Percentiles rank a stretch among this genome's conserved stretches.
Conservation (phyloP, 2,888 invertebrate species). For the Leucoptera coffeella region DNA sequence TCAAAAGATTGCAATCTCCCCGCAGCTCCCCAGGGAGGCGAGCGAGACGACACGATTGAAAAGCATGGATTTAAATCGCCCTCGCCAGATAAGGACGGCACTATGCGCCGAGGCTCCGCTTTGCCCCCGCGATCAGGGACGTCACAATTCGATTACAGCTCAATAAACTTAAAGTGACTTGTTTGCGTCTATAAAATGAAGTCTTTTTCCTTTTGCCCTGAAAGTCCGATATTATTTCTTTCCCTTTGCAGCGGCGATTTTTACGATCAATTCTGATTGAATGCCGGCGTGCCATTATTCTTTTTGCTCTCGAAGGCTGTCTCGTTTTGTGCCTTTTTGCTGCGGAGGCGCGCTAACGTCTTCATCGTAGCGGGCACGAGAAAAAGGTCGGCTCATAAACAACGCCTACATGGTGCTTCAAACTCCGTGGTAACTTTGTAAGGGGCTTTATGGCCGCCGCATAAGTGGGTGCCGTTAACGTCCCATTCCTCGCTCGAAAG, state of each 20-base stretch:
- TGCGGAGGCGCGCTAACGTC: no score
- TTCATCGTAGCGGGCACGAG: no score
- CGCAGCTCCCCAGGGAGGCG: slow-evolving; percentile 48
- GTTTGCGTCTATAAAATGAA: slow-evolving; percentile 51
- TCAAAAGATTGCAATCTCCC: slow-evolving; percentile 55
- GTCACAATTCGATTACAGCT: slow-evolving; percentile 54
- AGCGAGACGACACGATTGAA: slow-evolving; percentile 52
- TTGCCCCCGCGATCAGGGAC: slow-evolving; percentile 32
- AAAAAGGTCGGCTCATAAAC: no score
- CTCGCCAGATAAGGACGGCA: slow-evolving; percentile 50
- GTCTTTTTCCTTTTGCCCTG: slow-evolving; percentile 38
- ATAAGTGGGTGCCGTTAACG: slow-evolving; percentile 21
- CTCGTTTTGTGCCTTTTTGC: no score
- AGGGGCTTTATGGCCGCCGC: slow-evolving; percentile 11
- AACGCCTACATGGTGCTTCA: no score
- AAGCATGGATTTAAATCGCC: slow-evolving; percentile 52
- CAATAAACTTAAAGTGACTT: slow-evolving; percentile 55
- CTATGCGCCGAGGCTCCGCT: slow-evolving; percentile 32
- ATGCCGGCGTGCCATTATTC: no score
- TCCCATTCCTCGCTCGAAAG: slow-evolving; percentile 31
- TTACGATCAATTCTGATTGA: slow-evolving; percentile 8
- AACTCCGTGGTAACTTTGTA: slow-evolving; percentile 6
- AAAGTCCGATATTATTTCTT: no score
- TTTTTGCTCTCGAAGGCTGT: no score
- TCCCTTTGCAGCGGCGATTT: slow-evolving; percentile 13